A percentile compares a stretch with the other conserved stretches of the same genome.
Evolutionary conservation across 2,797 vertebrate species (phyloP).

Genomic region (Limosa lapponica): DNA sequence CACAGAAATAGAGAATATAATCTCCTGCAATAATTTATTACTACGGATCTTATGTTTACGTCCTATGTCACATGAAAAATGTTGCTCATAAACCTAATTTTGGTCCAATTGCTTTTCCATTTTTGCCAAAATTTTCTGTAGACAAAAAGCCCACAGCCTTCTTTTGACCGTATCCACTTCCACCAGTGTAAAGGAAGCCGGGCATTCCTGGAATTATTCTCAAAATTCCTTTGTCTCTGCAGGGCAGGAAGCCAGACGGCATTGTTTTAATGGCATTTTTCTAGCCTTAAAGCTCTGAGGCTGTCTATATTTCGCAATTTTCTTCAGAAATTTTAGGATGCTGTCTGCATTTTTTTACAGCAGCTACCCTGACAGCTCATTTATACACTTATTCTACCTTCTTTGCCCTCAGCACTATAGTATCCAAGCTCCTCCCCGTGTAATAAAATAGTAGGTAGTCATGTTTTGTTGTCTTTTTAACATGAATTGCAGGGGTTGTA

Average conservation of each 20-base stretch:
- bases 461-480: background rate
- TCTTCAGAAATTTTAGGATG: background rate
- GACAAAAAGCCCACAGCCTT: background rate
- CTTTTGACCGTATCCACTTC: background rate
- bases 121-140: background rate
- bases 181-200: constrained; percentile 16
- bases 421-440: background rate
- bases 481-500: background rate
- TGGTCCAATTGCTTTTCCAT: background rate
- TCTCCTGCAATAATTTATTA: background rate
- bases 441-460: background rate
- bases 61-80: background rate
- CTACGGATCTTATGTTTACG: background rate
- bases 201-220: constrained; percentile 54
- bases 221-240: constrained; percentile 15
- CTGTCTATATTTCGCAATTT: background rate
- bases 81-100: background rate
- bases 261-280: constrained; percentile 11
- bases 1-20: background rate
- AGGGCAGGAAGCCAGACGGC: constrained; percentile 33
- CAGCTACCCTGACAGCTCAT: background rate
- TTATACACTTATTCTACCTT: background rate
- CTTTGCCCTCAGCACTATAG: background rate
- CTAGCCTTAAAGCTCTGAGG: background rate
- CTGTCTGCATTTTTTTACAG: background rate